Conservation (phyloP, 2,113 vertebrate species). For the Rhadina sibilatrix region DNA sequence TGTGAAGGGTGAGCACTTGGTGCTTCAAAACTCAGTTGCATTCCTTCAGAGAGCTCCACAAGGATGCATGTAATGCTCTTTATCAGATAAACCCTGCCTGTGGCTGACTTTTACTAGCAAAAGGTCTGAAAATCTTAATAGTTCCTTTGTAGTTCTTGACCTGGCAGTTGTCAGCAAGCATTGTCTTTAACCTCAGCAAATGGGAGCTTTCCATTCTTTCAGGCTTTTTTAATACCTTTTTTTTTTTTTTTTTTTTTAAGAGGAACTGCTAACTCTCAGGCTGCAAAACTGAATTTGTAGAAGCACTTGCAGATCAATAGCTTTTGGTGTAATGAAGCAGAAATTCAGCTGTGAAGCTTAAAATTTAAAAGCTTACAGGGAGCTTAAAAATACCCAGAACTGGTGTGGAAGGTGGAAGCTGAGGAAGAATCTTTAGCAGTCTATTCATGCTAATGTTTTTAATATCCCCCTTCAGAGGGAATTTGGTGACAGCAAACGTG, state of each 20-base stretch:
- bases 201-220: neutral
- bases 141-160: neutral
- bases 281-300: neutral
- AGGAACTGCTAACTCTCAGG: neutral
- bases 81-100: neutral
- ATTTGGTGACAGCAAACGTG: slow-evolving; percentile 90
- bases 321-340: neutral
- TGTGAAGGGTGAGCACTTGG: neutral
- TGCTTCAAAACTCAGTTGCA: neutral
- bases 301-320: neutral
- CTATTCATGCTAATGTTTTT: neutral
- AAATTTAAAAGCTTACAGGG: neutral
- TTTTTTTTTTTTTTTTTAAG: neutral
- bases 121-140: neutral
- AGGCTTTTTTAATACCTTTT: neutral
- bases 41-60: neutral
- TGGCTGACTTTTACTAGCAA: neutral
- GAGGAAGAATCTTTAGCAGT: neutral
- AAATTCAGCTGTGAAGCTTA: neutral
- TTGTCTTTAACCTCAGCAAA: neutral
- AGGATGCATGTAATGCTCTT: neutral
- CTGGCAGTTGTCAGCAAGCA: neutral
- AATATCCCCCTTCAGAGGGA: slow-evolving; percentile 80
- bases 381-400: neutral
- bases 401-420: neutral